These are phyloP conservation scores for Rhagophthalmus giganteus DNA, from an alignment of 2,888 invertebrate genomes.

Conservation along the genomic window DNA sequence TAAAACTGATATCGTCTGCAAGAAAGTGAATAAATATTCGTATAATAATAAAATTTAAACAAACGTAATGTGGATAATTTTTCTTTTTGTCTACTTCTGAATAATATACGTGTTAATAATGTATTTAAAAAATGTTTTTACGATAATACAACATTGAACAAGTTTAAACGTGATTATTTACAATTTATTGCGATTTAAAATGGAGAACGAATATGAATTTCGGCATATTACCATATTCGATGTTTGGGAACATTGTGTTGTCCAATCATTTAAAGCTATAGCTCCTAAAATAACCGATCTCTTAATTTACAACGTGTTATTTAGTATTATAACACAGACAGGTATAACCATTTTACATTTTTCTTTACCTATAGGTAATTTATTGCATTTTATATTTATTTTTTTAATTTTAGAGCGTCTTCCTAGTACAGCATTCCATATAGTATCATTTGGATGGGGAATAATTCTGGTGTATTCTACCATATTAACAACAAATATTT, in stretches of 20 bases:
- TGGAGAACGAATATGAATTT: neutral
- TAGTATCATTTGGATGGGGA: constrained; percentile 17
- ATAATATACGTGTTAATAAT: neutral
- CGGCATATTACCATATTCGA: constrained; percentile 1
- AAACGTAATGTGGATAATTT: too few relatives aligned
- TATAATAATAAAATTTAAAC: too few relatives aligned
- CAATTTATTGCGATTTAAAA: too few relatives aligned
- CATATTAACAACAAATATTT: constrained; percentile 13
- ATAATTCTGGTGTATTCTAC: constrained; percentile 11
- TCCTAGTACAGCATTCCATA: constrained; percentile 17
- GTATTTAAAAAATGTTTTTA: neutral
- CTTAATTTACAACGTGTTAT: constrained; percentile 29
- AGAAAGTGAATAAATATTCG: too few relatives aligned
- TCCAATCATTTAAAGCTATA: constrained; percentile 31
- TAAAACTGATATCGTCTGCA: too few relatives aligned
- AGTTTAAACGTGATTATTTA: too few relatives aligned
- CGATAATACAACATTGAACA: too few relatives aligned
- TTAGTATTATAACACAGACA: constrained; percentile 28
- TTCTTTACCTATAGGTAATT: too few relatives aligned
- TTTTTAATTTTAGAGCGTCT: constrained; percentile 8
- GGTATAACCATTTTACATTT: too few relatives aligned
- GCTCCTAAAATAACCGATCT: constrained; percentile 26
- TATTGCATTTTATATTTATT: neutral
- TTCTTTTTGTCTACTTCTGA: neutral
- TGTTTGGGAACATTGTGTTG: constrained; percentile 30